phyloP scores from a whole-genome alignment of 2,888 invertebrate species.

The Colostygia pectinataria region DNA sequence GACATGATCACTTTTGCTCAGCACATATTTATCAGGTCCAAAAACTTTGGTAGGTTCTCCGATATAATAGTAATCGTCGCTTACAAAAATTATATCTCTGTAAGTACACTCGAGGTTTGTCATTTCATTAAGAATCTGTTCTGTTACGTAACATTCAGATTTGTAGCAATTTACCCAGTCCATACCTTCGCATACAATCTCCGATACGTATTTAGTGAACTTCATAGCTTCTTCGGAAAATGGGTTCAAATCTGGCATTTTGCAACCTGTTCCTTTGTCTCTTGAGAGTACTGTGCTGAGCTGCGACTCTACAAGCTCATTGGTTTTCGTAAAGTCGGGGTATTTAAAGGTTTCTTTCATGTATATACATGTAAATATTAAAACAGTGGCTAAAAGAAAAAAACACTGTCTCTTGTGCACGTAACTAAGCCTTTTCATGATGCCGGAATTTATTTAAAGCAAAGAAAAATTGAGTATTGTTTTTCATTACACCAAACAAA shows the following conservation, averaged over 20 bases:
- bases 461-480: not conserved
- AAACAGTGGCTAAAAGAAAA: not conserved
- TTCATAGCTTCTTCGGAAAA: constrained; percentile 3
- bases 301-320: not conserved
- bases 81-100: constrained; percentile 43
- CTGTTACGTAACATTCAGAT: constrained; percentile 1
- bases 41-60: constrained; percentile 42
- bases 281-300: constrained; percentile 1
- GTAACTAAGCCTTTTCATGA: not conserved
- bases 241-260: constrained; percentile 2
- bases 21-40: not conserved
- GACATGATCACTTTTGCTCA: constrained; percentile 1
- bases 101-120: constrained; percentile 38
- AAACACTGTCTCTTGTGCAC: constrained; percentile 1
- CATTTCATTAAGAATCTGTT: constrained; percentile 2
- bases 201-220: not conserved
- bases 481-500: not conserved
- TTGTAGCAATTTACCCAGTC: constrained; percentile 11
- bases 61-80: constrained; percentile 37
- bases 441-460: not conserved
- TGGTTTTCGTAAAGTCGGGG: constrained; percentile 3
- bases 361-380: not conserved
- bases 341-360: constrained; percentile 1
- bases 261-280: constrained; percentile 8
- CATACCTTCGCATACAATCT: not conserved